These are phyloP conservation scores for Penaeus vannamei DNA, from an alignment of 1,140 invertebrate species.

Conservation along the genomic window DNA sequence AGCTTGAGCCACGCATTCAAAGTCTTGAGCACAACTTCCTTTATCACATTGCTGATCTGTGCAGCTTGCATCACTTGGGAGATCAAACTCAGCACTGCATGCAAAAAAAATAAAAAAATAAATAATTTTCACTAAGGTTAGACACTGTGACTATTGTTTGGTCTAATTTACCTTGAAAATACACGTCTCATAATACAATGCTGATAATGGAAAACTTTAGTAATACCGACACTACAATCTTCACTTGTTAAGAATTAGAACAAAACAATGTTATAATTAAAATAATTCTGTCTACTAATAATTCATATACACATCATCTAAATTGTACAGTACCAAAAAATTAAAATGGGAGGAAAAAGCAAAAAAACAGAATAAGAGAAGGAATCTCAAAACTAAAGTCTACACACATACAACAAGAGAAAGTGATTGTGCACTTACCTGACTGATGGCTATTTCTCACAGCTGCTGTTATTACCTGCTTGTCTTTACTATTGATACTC, in stretches of 20 bases:
- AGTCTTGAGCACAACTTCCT: constrained; percentile 66
- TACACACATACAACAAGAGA: no score
- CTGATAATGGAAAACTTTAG: neutral
- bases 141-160: neutral
- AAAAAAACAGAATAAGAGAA: no score
- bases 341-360: no score
- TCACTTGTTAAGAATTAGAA: no score
- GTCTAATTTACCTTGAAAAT: neutral
- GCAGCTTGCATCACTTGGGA: constrained; percentile 65
- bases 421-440: constrained; percentile 37
- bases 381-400: no score
- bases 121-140: neutral
- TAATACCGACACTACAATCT: no score
- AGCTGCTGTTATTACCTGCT: constrained; percentile 56
- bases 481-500: constrained; percentile 63
- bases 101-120: neutral
- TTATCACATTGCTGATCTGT: constrained; percentile 66
- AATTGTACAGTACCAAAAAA: no score
- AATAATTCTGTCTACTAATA: no score
- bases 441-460: constrained; percentile 63
- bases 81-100: constrained; percentile 65
- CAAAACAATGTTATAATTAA: no score
- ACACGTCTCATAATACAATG: neutral
- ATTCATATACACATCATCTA: no score
- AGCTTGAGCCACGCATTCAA: constrained; percentile 66